Evolutionary conservation across 2,113 vertebrate species (phyloP).

Genomic region (Uropsilus gracilis): DNA sequence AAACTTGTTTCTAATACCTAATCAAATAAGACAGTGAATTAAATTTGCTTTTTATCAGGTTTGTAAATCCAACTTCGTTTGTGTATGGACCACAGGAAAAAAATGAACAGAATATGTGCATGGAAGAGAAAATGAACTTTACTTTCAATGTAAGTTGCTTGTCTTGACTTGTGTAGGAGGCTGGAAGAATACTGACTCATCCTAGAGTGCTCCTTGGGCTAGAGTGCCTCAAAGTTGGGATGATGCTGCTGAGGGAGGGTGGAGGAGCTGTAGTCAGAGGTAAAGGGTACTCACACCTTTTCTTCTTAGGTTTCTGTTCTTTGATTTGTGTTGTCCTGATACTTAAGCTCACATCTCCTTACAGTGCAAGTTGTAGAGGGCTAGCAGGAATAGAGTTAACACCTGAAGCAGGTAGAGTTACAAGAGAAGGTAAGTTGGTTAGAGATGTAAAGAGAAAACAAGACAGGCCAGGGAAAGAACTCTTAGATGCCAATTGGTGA

Average conservation of each 20-base stretch:
- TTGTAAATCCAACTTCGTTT: slow-evolving; percentile 91
- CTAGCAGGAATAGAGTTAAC: not conserved
- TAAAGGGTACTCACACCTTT: no score
- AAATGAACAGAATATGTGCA: slow-evolving; percentile 83
- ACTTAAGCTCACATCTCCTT: not conserved
- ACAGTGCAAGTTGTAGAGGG: not conserved
- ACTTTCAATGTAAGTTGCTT: slow-evolving; percentile 91
- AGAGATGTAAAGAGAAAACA: not conserved
- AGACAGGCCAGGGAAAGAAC: not conserved
- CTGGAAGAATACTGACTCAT: not conserved
- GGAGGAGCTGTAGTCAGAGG: not conserved
- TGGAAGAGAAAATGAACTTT: slow-evolving; percentile 92
- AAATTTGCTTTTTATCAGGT: slow-evolving; percentile 83
- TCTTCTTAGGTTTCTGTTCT: not conserved
- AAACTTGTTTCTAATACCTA: not conserved
- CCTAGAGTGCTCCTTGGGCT: not conserved
- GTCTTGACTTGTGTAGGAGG: not conserved
- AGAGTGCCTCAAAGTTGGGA: not conserved
- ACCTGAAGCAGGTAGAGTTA: not conserved
- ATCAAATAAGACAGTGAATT: not conserved
- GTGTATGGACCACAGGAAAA: slow-evolving; percentile 89
- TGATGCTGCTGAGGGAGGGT: not conserved
- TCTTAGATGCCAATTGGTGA: not conserved
- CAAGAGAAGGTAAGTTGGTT: not conserved
- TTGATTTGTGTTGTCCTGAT: not conserved